phyloP scores from a whole-genome alignment of 2,797 vertebrate genomes.

The Orientallactaga sibirica region DNA sequence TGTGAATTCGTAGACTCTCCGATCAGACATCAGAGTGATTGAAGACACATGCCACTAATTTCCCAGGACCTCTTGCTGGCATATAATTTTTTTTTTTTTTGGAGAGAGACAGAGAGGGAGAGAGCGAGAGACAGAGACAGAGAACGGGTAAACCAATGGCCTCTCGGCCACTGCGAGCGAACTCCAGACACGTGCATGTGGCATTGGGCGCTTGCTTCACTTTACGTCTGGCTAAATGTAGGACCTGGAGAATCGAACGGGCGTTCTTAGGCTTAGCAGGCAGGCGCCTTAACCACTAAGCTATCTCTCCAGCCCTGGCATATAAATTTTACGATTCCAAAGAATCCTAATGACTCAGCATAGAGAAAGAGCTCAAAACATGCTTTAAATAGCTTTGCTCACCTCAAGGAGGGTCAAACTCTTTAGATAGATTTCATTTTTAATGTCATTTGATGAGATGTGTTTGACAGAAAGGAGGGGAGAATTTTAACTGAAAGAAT shows the following conservation, averaged over 20 bases:
- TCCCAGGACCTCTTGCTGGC: constrained; percentile 47
- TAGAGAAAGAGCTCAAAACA: neutral
- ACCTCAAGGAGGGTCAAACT: constrained; percentile 41
- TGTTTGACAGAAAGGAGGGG: neutral
- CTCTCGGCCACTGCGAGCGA: too few species aligned
- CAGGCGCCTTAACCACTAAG: too few species aligned
- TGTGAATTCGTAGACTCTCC: constrained; percentile 36
- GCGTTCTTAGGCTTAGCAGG: too few species aligned
- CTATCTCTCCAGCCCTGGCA: too few species aligned
- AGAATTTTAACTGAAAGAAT: constrained; percentile 22
- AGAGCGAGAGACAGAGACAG: too few species aligned
- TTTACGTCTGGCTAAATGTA: too few species aligned
- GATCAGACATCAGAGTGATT: constrained; percentile 60
- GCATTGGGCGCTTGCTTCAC: too few species aligned
- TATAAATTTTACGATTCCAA: constrained; percentile 38
- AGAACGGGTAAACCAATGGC: too few species aligned
- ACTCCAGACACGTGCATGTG: too few species aligned
- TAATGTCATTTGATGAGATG: neutral
- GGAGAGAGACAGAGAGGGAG: too few species aligned
- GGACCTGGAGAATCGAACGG: too few species aligned
- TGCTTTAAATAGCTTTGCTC: constrained; percentile 25
- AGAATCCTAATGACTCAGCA: constrained; percentile 25
- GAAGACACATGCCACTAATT: constrained; percentile 25
- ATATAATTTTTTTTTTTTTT: neutral
- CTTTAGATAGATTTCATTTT: constrained; percentile 59